A percentile compares a stretch with the other conserved stretches of the same genome.
Conservation (phyloP, 2,113 vertebrate species). For the Saimiri boliviensis region DNA sequence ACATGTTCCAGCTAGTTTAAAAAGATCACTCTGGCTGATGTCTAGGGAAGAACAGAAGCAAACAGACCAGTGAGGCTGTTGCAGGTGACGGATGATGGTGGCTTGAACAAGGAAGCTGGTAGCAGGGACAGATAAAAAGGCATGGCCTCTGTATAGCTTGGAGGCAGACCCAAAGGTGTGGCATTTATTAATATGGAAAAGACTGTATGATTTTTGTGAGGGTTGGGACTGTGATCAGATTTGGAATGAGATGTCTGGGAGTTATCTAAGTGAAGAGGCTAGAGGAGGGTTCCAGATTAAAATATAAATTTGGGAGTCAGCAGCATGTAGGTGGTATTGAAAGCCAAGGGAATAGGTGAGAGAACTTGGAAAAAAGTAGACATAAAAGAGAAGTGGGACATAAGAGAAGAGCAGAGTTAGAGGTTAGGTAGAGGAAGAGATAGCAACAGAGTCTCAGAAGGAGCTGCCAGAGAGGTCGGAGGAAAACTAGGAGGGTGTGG, state of each 20-base stretch:
- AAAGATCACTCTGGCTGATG: background rate
- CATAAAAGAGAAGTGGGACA: background rate
- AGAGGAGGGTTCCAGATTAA: background rate
- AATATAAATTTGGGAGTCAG: background rate
- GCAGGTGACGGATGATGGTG: background rate
- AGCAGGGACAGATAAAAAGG: background rate
- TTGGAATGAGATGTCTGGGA: background rate
- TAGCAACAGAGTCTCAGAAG: background rate
- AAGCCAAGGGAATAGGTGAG: background rate
- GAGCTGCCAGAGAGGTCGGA: background rate
- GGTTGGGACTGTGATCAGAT: background rate
- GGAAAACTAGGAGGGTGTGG: background rate
- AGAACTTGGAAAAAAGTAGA: background rate
- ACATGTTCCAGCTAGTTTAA: background rate
- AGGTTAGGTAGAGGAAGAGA: background rate
- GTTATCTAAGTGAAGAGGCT: background rate
- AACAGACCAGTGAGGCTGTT: background rate
- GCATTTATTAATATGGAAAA: background rate
- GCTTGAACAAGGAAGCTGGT: background rate
- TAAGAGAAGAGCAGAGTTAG: background rate
- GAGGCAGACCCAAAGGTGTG: background rate
- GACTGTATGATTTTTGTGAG: background rate
- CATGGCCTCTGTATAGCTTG: background rate
- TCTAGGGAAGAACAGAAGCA: conserved; percentile 22
- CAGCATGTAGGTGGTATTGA: background rate